Evolutionary conservation across 1,140 invertebrate species (phyloP).

Genomic region (Neodiprion virginianus): DNA sequence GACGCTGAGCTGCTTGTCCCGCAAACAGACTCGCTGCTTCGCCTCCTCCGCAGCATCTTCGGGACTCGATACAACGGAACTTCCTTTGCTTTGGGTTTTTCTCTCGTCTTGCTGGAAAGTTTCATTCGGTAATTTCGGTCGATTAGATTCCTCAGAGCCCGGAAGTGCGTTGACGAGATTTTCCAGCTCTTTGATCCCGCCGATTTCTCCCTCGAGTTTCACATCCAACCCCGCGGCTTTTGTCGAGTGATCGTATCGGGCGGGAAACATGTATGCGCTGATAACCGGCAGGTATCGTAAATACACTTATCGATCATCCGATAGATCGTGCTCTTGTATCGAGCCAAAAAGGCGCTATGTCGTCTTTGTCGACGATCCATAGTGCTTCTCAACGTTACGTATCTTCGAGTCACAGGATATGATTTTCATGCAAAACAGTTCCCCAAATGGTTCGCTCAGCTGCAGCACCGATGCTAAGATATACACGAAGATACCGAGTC

Average conservation of each 20-base stretch:
- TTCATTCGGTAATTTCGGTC: not conserved
- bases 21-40: not conserved
- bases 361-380: conserved; percentile 22
- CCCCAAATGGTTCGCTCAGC: conserved; percentile 35
- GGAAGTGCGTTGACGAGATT: not conserved
- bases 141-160: not conserved
- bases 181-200: not conserved
- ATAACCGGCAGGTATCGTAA: not conserved
- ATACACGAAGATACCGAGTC: conserved; percentile 37
- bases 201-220: not conserved
- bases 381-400: conserved; percentile 21
- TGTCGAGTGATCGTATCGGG: too few relatives aligned
- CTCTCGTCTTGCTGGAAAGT: not conserved
- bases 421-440: conserved; percentile 44
- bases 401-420: not conserved
- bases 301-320: conserved; percentile 12
- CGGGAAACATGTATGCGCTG: not conserved
- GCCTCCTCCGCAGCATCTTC: not conserved
- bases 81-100: not conserved
- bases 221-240: not conserved
- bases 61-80: not conserved
- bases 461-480: conserved; percentile 40
- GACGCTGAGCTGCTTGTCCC: not conserved
- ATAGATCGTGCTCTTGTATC: not conserved
- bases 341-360: not conserved